Conservation (phyloP, 2,113 vertebrate species). For the Halichoerus grypus region DNA sequence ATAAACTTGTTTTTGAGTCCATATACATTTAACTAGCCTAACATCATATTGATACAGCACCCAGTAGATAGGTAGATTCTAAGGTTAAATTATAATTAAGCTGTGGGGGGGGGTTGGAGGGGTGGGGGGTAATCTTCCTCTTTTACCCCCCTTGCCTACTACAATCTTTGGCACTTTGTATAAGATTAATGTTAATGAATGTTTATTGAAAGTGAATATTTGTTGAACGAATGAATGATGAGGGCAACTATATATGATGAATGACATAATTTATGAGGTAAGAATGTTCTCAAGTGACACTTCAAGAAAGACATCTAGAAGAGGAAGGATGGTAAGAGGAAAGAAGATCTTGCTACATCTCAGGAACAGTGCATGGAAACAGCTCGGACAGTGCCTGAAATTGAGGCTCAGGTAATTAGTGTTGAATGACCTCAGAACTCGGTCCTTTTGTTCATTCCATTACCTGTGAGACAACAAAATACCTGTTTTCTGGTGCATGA, state of each 20-base stretch:
- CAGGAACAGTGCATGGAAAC: accelerated
- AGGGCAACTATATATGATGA: neutral
- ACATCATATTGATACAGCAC: neutral
- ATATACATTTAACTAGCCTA: neutral
- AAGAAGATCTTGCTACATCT: neutral
- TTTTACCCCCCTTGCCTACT: neutral
- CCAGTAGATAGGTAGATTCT: neutral
- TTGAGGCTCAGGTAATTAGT: neutral
- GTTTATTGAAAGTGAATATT: neutral
- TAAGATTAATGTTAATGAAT: neutral
- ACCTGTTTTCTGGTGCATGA: neutral
- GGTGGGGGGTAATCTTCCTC: neutral
- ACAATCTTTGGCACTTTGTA: neutral
- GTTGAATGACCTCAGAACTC: neutral
- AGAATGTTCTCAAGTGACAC: neutral
- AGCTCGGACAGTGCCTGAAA: neutral
- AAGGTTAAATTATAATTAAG: neutral
- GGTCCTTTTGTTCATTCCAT: neutral
- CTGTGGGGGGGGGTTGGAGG: neutral
- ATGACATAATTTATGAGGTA: neutral
- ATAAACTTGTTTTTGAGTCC: neutral
- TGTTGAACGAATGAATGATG: neutral
- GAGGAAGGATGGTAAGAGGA: neutral
- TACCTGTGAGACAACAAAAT: neutral
- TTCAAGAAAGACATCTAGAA: neutral